Base-by-base conservation (phyloP, 2,797 vertebrate genomes). In the Tympanoctomys barrerae region DNA sequence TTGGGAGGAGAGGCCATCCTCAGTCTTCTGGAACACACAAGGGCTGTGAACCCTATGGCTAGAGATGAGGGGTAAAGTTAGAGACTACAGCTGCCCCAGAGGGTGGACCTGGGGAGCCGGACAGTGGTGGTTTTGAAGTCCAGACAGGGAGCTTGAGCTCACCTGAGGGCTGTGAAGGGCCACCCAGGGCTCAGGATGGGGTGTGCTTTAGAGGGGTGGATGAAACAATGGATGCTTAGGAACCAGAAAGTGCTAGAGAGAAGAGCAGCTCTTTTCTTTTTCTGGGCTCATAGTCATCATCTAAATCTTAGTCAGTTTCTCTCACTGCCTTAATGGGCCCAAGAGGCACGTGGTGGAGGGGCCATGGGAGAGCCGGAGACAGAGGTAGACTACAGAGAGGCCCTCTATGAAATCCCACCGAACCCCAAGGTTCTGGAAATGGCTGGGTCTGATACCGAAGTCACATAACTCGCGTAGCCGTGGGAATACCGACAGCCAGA, bases 381-480 rank as follows among this genome's bases (percentile, higher is more conserved):
- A 73, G 54, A 86, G 87, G 36, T 12, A 42, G 24, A 42, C 77
- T 16, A 13, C 1, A 12, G 6, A 28, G 7, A 42, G 10, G 26
- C 5, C 19, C 16, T 83, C 6, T 1, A 7, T 31, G 90, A 77
- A 91, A 83, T 59, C 71, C 82, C 26, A 5, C 28, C 18, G 16
- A 26, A 73, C 14, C 62, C 61, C 64, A 68, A 42, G 52, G 28
- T 19, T 3, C 28, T 6, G 36, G 54, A 9, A 59, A 10, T 5
- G 36, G 39, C 80, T 75, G 16, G 5, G 64, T 36, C 26, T 77
- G 85, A 28, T 0, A 19, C 59, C 18, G 2, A 18, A n/a, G 42
- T n/a, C 36, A 14, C 1, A 1, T 26, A 10, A 39, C 39, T 18
- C 1, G 0, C 3, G n/a, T 4, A 6, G 49, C 28, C 13, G 0